Conservation (phyloP, 1,140 invertebrate genomes). For the Venturia canescens region DNA sequence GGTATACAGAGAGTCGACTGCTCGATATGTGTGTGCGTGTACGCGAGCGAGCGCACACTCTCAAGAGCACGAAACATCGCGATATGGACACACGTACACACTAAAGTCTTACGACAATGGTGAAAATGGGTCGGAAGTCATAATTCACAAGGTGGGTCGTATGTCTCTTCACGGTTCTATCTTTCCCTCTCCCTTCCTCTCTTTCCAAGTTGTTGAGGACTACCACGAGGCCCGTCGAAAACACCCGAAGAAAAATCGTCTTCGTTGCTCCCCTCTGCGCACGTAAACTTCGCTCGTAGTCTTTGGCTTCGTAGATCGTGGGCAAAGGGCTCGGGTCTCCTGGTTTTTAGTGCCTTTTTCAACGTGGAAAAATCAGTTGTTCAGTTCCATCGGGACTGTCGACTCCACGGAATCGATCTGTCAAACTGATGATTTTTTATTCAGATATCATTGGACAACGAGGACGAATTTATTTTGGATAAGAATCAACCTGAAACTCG, state of each 20-base stretch:
- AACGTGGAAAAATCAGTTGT: too few relatives aligned
- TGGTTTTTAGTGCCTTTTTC: too few relatives aligned
- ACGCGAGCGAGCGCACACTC: too few relatives aligned
- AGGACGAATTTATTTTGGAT: too few relatives aligned
- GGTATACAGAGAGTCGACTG: background rate
- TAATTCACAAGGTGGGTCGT: constrained; percentile 63
- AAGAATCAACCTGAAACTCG: too few relatives aligned
- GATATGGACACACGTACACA: constrained; percentile 28
- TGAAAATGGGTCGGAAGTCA: constrained; percentile 72
- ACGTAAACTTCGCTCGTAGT: too few relatives aligned
- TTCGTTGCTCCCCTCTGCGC: background rate
- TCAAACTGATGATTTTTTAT: too few relatives aligned
- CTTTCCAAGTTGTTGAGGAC: constrained; percentile 5
- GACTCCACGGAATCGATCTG: too few relatives aligned
- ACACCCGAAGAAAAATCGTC: constrained; percentile 41
- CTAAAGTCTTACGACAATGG: constrained; percentile 59
- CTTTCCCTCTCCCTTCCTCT: constrained; percentile 1
- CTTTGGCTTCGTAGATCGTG: too few relatives aligned
- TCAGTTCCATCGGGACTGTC: too few relatives aligned
- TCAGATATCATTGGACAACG: too few relatives aligned
- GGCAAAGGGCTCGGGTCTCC: too few relatives aligned
- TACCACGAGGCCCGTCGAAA: constrained; percentile 14
- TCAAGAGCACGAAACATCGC: background rate
- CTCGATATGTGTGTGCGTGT: background rate
- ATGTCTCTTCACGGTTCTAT: constrained; percentile 34